phyloP scores from a whole-genome alignment of 2,888 invertebrate genomes.

The Sycophila texana region DNA sequence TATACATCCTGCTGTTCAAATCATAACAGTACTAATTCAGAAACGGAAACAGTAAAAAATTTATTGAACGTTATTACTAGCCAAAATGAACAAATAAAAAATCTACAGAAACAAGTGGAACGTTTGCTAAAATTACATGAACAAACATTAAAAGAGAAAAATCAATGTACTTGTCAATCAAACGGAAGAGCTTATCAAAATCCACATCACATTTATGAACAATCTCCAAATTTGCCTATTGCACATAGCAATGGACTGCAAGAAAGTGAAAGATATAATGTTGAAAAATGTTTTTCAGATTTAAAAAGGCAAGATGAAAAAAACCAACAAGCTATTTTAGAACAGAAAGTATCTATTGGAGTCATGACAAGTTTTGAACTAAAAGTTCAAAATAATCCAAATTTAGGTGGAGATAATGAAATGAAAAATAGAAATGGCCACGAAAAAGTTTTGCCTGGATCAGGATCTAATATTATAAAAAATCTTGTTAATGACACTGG shows the following conservation, averaged over 20 bases:
- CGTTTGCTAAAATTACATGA: conserved; percentile 75
- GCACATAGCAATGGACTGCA: conserved; percentile 52
- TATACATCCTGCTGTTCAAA: conserved; percentile 47
- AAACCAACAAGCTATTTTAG: conserved; percentile 70
- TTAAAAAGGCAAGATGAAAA: conserved; percentile 59
- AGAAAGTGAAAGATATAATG: conserved; percentile 54
- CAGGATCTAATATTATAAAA: conserved; percentile 51
- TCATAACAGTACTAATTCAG: conserved; percentile 56
- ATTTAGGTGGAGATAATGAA: conserved; percentile 60
- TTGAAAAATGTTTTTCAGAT: conserved; percentile 40
- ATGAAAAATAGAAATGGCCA: conserved; percentile 52
- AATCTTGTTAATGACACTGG: conserved; percentile 54
- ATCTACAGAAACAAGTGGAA: conserved; percentile 82
- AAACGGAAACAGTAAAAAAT: conserved; percentile 72
- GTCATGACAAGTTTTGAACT: conserved; percentile 86
- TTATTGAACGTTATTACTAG: conserved; percentile 81
- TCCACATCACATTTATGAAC: conserved; percentile 47
- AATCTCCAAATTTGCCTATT: conserved; percentile 47
- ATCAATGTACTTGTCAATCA: conserved; percentile 61
- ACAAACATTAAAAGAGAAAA: conserved; percentile 62
- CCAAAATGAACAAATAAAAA: conserved; percentile 82
- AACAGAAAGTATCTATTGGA: conserved; percentile 82
- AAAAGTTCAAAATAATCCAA: conserved; percentile 71
- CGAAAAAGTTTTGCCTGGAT: conserved; percentile 42
- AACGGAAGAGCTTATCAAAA: conserved; percentile 50